A percentile compares a stretch with the other conserved stretches of the same genome.
phyloP scores from a whole-genome alignment of 2,888 invertebrate species.

The Ectemnius continuus region DNA sequence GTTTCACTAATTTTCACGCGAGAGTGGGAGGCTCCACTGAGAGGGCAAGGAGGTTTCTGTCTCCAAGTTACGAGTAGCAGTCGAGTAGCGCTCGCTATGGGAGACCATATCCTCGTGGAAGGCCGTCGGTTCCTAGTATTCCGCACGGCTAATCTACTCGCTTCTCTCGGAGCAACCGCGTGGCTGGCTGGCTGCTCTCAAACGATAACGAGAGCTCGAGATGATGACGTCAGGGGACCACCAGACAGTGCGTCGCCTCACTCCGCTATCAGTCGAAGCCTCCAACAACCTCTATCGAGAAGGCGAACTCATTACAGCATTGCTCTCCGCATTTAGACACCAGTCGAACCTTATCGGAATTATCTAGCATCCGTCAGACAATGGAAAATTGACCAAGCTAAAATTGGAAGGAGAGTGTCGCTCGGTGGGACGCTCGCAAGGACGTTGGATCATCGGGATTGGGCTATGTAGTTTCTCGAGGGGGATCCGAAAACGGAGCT shows the following conservation, averaged over 20 bases:
- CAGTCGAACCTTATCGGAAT: conserved; percentile 3
- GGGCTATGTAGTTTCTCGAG: too few relatives aligned
- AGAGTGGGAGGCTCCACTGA: conserved; percentile 38
- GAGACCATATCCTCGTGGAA: conserved; percentile 37
- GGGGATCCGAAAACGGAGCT: too few relatives aligned
- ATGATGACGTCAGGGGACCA: conserved; percentile 63
- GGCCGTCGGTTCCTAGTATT: conserved; percentile 47
- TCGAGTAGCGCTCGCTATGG: conserved; percentile 24
- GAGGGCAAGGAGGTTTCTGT: background rate
- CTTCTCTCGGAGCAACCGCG: conserved; percentile 33
- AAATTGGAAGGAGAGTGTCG: too few relatives aligned
- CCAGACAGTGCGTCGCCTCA: conserved; percentile 70
- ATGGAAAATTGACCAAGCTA: too few relatives aligned
- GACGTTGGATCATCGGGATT: too few relatives aligned
- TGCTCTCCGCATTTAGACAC: conserved; percentile 2
- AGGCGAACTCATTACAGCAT: background rate
- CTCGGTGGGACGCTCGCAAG: too few relatives aligned
- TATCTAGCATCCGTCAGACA: too few relatives aligned
- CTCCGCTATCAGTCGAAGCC: conserved; percentile 58
- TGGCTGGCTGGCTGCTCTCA: conserved; percentile 38
- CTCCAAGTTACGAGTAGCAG: conserved; percentile 14
- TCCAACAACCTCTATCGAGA: conserved; percentile 31
- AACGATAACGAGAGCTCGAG: conserved; percentile 57
- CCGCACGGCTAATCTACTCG: conserved; percentile 45
- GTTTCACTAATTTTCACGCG: conserved; percentile 23